Base-by-base conservation (phyloP, 2,113 vertebrate species). In the Cololabis saira region DNA sequence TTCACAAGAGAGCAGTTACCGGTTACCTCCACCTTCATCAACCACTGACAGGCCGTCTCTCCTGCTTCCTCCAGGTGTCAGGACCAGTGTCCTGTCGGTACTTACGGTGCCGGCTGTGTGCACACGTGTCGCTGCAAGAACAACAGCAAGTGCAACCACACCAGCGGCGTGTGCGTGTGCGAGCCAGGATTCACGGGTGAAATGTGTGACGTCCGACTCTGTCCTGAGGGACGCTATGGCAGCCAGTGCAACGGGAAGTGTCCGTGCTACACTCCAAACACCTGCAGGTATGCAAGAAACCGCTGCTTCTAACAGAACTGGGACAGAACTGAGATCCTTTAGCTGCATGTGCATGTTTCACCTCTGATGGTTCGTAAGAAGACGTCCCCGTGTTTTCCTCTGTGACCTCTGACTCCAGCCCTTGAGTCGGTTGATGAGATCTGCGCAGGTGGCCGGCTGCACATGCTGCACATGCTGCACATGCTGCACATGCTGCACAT, bases 41-140 rank as follows among this genome's bases (percentile, higher is more conserved):
- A 54, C 42, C 12, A 21, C 16, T 54, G 59, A 67, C 51, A 0
- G 2, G 1, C n/a, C 50, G 10, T 78, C 49, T 74, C 12, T 51
- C 17, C 21, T 24, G 3, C 2, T 53, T 40, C 65, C 9, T 51
- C 30, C 76, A 99, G 98, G 52, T 99, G 98, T 80, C 98, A 99
- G 80, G 96, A 99, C 0, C 90, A 98, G 76, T 99, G 98, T 63
- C 93, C 95, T 0, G 92, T 98, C 30, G 96, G 98, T 2, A 93
- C 87, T 15, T 99, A 93, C 0, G 97, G 97, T 5, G 57, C 90
- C 9, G 88, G 19, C 21, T 99, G 98, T 67, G 78, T 92, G 0
- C 92, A 97, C 87, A 88, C 68, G 4, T 99, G 98, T 78, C 90
- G 58, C 37, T 99, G 98, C 68, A 65, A 91, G 78, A 98, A 98